These are phyloP conservation scores for Guaruba guarouba DNA, from an alignment of 2,113 vertebrate genomes.

Conservation along the genomic window DNA sequence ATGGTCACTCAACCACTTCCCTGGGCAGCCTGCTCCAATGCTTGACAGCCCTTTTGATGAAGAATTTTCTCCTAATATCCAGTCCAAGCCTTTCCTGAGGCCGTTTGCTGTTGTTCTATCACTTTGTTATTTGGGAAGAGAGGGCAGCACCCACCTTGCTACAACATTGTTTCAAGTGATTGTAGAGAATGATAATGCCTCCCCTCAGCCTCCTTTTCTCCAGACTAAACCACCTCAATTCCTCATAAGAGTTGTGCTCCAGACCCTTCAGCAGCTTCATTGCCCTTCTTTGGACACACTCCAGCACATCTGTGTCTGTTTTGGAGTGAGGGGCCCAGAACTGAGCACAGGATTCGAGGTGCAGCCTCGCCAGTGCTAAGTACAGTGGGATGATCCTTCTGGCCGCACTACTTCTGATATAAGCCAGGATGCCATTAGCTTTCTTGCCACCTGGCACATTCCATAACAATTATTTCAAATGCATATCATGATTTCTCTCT, in stretches of 20 bases:
- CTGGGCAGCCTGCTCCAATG: not conserved
- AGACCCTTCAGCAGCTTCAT: not conserved
- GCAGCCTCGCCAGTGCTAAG: not conserved
- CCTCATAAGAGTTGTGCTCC: not conserved
- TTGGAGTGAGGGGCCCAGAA: not conserved
- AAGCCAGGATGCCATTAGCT: not conserved
- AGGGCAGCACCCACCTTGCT: rapidly evolving
- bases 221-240: not conserved
- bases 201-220: not conserved
- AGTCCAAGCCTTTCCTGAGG: not conserved
- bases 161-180: not conserved
- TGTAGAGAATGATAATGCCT: not conserved
- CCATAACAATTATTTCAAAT: not conserved
- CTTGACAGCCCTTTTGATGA: not conserved
- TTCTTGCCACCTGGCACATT: not conserved
- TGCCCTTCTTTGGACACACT: no score
- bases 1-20: not conserved
- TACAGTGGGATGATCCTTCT: not conserved
- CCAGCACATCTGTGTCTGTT: not conserved
- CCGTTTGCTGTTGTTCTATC: not conserved
- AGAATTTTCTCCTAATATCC: not conserved
- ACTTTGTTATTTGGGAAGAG: not conserved
- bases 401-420: not conserved
- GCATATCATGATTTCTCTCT: not conserved
- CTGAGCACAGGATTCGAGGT: not conserved